These are phyloP conservation scores for Coptodon rendalli DNA, from an alignment of 2,113 vertebrate genomes.

Conservation along the genomic window DNA sequence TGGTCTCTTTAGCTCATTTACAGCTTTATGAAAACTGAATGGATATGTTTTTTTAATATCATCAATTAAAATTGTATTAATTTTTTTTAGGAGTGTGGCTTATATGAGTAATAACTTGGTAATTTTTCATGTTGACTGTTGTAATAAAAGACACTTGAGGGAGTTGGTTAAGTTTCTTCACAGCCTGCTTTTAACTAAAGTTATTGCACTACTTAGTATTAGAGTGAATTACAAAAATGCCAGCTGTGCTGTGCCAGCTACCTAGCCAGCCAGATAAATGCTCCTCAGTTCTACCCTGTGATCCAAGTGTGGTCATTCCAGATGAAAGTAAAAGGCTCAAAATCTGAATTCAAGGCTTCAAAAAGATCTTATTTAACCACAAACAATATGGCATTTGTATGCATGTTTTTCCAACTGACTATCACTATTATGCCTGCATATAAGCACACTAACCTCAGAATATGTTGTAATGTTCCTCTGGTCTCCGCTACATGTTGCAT, in stretches of 20 bases:
- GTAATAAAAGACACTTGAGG: fast-evolving
- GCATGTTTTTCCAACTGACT: not conserved
- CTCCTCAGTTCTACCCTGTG: not conserved
- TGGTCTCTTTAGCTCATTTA: not conserved
- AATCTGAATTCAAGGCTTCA: not conserved
- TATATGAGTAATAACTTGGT: not conserved
- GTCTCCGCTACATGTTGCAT: not conserved
- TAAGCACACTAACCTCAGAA: not conserved
- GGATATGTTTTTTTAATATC: fast-evolving
- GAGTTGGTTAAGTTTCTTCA: fast-evolving
- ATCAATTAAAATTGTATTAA: not conserved
- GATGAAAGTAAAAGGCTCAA: not conserved
- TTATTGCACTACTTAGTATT: not conserved
- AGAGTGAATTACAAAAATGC: not conserved
- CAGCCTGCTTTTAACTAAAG: not conserved
- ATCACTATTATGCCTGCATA: fast-evolving
- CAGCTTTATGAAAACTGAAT: not conserved
- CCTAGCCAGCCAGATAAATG: not conserved
- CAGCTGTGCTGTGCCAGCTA: not conserved
- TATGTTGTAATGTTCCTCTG: not conserved
- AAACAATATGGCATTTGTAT: not conserved
- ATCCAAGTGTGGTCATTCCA: not conserved
- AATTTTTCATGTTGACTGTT: fast-evolving
- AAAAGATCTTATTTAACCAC: not conserved
- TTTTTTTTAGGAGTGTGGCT: not conserved